Base-by-base conservation (phyloP, 2,888 invertebrate species). In the Temnothorax rugatulus region DNA sequence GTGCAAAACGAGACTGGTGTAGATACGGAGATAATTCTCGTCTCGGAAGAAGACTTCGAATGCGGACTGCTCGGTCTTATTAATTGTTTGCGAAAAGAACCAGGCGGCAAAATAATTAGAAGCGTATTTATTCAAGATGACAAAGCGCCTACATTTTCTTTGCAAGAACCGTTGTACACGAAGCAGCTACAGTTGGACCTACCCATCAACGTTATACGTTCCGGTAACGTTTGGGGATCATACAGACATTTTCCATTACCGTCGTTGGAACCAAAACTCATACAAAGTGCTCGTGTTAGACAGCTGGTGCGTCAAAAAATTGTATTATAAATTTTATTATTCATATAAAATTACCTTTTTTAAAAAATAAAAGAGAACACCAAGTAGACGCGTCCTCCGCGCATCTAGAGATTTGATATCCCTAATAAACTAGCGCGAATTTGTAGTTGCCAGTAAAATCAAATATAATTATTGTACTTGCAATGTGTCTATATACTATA, bases 21-120 rank as follows among this genome's bases (percentile, higher is more conserved):
- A 63, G 95, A 95, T 0, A 95, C 95, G 18, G 96, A 96, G 91
- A 94, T 97, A 0, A 95, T 97, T 0, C 93, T 98, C 0, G 96
- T 97, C 25, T 95, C 96, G 2, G 96, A 97, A 93, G 96, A 96
- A 87, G 96, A 97, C 85, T 95, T 96, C 1, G 95, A 96, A 15
- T 69, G 59, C 25, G 99, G 99, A 21, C 95, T 99, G 0, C 94
- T 98, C 34, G 99, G 99, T 29, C 95, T 99, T 77, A 96, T 98
- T 0, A 98, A 98, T 92, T 99, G 99, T 94, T 94, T 99, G 54
- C 96, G 97, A 83, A 97, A 96, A 91, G 99, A 99, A 93, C 97
- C 97, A 0, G 97, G 97, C 88, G 93, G 94, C 4, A 94, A 96
- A 90, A 93, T 96, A 3, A 95, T 96, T 0, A 95, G 95, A 77